phyloP scores from a whole-genome alignment of 2,888 invertebrate species.

The Nomada fucata region DNA sequence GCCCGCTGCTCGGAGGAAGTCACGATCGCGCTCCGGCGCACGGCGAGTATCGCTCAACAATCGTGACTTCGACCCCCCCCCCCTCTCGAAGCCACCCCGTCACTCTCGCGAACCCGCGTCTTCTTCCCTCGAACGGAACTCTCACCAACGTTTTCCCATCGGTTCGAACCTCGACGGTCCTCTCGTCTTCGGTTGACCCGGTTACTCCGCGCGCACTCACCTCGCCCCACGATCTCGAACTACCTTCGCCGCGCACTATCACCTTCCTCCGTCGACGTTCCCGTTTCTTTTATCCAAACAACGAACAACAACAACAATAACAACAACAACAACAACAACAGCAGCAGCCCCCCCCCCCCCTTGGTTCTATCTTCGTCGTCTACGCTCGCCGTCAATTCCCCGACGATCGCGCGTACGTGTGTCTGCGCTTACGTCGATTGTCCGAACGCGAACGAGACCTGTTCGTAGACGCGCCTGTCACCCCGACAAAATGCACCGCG shows the following conservation, averaged over 20 bases:
- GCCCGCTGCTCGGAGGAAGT: too few relatives aligned
- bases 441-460: conserved; percentile 14
- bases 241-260: conserved; percentile 12
- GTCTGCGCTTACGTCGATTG: neutral
- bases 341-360: too few relatives aligned
- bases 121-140: conserved; percentile 6
- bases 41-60: neutral
- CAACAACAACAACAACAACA: too few relatives aligned
- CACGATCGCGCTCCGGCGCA: neutral
- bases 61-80: neutral
- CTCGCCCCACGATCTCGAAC: conserved; percentile 19
- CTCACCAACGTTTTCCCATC: conserved; percentile 37
- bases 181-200: neutral
- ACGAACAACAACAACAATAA: too few relatives aligned
- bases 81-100: neutral
- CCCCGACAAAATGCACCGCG: conserved; percentile 34
- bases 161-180: neutral
- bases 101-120: conserved; percentile 20
- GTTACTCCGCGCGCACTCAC: conserved; percentile 22
- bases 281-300: neutral
- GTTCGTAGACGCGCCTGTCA: conserved; percentile 32
- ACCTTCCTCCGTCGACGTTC: neutral
- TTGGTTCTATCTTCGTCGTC: neutral
- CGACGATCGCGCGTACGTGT: neutral
- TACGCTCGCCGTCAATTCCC: neutral